phyloP scores from a whole-genome alignment of 2,888 invertebrate genomes.

The Antheraea assamensis region DNA sequence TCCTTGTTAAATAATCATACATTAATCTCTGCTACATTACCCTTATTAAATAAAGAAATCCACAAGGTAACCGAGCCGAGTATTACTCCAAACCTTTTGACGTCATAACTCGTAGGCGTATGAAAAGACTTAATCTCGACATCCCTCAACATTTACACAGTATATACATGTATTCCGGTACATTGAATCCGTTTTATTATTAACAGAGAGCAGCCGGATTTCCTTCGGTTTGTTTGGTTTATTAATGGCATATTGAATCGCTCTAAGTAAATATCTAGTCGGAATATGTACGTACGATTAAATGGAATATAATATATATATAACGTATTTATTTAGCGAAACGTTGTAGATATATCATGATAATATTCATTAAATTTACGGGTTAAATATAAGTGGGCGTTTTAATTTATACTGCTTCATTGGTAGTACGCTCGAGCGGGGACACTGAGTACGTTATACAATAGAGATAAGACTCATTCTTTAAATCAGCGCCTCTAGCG shows the following conservation, averaged over 20 bases:
- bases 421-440: not conserved
- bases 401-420: not conserved
- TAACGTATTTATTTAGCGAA: not conserved
- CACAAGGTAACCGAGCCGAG: conserved; percentile 1
- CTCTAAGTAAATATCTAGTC: not conserved
- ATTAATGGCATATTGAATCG: conserved; percentile 13
- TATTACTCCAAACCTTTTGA: not conserved
- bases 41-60: not conserved
- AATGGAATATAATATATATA: not conserved
- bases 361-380: too few species aligned
- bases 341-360: not conserved
- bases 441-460: too few species aligned
- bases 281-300: not conserved
- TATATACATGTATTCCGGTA: not conserved
- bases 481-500: too few species aligned
- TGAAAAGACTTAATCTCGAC: conserved; percentile 2
- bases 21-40: not conserved
- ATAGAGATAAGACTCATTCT: too few species aligned
- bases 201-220: not conserved
- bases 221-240: conserved; percentile 12
- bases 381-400: not conserved
- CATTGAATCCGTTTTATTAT: conserved; percentile 7
- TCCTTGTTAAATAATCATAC: not conserved
- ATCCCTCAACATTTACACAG: not conserved
- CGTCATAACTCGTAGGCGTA: conserved; percentile 12